Percentiles rank a stretch among this genome's conserved stretches.
phyloP scores from a whole-genome alignment of 2,888 invertebrate species.

The Melieria picta region DNA sequence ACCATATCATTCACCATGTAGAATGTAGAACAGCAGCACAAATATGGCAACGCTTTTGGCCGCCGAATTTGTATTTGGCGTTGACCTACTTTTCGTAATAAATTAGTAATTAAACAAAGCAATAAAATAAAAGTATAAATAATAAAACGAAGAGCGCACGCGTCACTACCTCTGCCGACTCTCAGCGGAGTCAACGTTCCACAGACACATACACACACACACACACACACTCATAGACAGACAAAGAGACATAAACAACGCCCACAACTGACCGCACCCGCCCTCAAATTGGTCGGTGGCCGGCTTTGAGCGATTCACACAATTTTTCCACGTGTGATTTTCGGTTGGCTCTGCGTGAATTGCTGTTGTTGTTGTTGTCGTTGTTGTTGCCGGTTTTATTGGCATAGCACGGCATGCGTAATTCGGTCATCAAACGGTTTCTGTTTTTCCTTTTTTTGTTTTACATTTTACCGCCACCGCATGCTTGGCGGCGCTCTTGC shows the following conservation, averaged over 20 bases:
- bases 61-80: too few relatives aligned
- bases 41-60: too few relatives aligned
- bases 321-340: slow-evolving; percentile 25
- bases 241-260: neutral
- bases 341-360: slow-evolving; percentile 3
- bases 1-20: too few relatives aligned
- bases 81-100: slow-evolving; percentile 9
- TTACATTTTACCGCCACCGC: neutral
- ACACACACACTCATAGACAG: neutral
- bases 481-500: neutral
- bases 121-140: too few relatives aligned
- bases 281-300: too few relatives aligned
- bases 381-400: slow-evolving; percentile 4
- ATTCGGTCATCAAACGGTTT: slow-evolving; percentile 22
- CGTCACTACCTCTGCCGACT: too few relatives aligned
- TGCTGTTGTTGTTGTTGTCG: slow-evolving; percentile 1
- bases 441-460: slow-evolving; percentile 4
- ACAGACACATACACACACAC: too few relatives aligned
- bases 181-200: too few relatives aligned
- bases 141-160: too few relatives aligned
- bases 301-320: neutral
- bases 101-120: slow-evolving; percentile 4
- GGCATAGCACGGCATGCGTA: slow-evolving; percentile 20
- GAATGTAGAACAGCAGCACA: too few relatives aligned
- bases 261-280: neutral